Evolutionary conservation across 2,888 invertebrate species (phyloP), one percentile per base, ranked within the genome.

Genomic region (Athalia circularis): DNA sequence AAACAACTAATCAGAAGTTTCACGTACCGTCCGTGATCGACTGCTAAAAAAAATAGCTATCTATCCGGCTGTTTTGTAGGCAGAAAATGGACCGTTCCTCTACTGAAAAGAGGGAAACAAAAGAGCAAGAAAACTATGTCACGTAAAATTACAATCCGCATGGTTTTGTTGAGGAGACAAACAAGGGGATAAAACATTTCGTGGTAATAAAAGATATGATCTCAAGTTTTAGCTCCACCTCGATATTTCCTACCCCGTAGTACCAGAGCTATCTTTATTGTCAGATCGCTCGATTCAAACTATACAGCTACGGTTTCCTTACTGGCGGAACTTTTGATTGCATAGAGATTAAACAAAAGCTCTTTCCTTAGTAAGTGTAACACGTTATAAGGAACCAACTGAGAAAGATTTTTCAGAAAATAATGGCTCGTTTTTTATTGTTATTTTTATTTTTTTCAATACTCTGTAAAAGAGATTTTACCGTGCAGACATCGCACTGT

Each of bases 161-260:
- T 80, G 75, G 68, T 68, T 77, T 77, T 77, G 54, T 75, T 79
- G 62, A 65, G 47, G 64, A 13, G 80, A 79, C 80, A 82, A 81
- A 82, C 80, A 82, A 78, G 77, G 77, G 76, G 80, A 82, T 82
- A 83, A 81, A 83, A 82, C 78, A 81, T 81, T 79, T 75, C 45
- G 59, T 64, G 80, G 77, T 65, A 54, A 75, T 74, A 77, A 76
- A 79, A 80, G 81, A 81, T 81, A 82, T 80, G 77, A 72, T 79
- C 54, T 79, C 45, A 81, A 81, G 67, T 80, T 82, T 72, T 64
- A 29, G 29, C 78, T 77, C 65, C 72, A 57, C 72, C 72, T 59
- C 59, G 57, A 72, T 59, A 11, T 59, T 59, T 59, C 15, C 72
- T 47, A 5, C 47, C 13, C 47, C 15, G 72, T 8, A 29, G 29